These are phyloP conservation scores for Tautogolabrus adspersus DNA, from an alignment of 2,113 vertebrate genomes.

Conservation along the genomic window DNA sequence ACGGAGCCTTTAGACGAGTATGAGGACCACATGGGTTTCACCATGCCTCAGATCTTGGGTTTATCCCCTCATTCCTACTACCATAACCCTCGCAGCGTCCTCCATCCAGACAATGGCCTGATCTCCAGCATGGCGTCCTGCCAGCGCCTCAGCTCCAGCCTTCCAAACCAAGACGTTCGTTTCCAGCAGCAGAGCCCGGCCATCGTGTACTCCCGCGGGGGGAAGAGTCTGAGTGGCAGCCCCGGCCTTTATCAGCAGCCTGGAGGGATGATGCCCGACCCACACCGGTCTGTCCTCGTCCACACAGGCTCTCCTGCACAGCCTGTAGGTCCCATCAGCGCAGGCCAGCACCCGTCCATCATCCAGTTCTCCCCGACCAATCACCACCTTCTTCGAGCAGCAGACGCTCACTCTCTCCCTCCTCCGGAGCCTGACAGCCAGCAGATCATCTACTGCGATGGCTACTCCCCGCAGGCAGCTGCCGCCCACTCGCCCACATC, in stretches of 20 bases:
- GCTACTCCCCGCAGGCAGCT: conserved; percentile 76
- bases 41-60: conserved; percentile 89
- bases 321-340: conserved; percentile 62
- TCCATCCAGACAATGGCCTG: conserved; percentile 87
- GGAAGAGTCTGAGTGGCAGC: conserved; percentile 88
- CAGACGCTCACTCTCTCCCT: conserved; percentile 81
- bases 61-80: conserved; percentile 90
- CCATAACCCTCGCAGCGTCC: conserved; percentile 86
- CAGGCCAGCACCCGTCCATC: conserved; percentile 88
- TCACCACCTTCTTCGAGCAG: conserved; percentile 87
- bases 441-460: conserved; percentile 93
- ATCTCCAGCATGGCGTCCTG: conserved; percentile 90
- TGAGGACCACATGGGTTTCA: conserved; percentile 89
- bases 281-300: conserved; percentile 94
- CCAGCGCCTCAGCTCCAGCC: conserved; percentile 89
- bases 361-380: conserved; percentile 95
- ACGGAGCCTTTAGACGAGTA: conserved; percentile 96
- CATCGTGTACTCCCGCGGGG: conserved; percentile 89
- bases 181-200: conserved; percentile 92
- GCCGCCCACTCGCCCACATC: conserved; percentile 77
- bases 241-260: conserved; percentile 88
- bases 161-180: conserved; percentile 83
- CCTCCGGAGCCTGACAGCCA: conserved; percentile 87
- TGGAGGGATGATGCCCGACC: conserved; percentile 84
- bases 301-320: conserved; percentile 90